A percentile compares a stretch with the other conserved stretches of the same genome.
Conservation (phyloP, 1,140 invertebrate genomes). For the Camponotus floridanus region DNA sequence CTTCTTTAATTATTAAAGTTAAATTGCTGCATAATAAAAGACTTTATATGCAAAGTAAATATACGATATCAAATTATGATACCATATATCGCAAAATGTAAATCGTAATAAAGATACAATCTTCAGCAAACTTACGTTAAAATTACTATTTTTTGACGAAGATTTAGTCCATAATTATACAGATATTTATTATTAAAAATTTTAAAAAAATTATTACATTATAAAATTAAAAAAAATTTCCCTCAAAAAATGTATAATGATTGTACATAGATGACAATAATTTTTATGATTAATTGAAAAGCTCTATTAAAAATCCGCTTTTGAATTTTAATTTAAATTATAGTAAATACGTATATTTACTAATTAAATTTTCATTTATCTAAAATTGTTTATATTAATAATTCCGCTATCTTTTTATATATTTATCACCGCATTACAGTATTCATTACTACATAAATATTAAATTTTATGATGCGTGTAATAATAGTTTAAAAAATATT, state of each 20-base stretch:
- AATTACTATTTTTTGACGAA: neutral
- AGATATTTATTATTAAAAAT: neutral
- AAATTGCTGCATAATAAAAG: neutral
- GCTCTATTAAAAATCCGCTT: neutral
- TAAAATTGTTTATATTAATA: neutral
- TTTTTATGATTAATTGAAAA: neutral
- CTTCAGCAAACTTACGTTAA: neutral
- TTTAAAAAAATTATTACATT: neutral
- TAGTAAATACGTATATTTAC: neutral
- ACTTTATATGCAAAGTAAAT: constrained; percentile 1
- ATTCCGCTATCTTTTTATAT: neutral
- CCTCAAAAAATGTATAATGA: neutral
- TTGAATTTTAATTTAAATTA: neutral
- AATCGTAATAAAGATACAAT: neutral
- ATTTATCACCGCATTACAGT: neutral
- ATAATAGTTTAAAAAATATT: neutral
- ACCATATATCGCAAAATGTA: neutral
- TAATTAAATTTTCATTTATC: neutral
- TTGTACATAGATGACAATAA: neutral
- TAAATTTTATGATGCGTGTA: neutral
- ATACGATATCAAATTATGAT: no score
- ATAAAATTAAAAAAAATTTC: neutral
- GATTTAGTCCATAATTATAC: neutral
- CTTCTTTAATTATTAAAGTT: neutral
- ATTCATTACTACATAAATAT: neutral